Conservation (phyloP, 2,113 vertebrate species). For the Coturnix japonica region DNA sequence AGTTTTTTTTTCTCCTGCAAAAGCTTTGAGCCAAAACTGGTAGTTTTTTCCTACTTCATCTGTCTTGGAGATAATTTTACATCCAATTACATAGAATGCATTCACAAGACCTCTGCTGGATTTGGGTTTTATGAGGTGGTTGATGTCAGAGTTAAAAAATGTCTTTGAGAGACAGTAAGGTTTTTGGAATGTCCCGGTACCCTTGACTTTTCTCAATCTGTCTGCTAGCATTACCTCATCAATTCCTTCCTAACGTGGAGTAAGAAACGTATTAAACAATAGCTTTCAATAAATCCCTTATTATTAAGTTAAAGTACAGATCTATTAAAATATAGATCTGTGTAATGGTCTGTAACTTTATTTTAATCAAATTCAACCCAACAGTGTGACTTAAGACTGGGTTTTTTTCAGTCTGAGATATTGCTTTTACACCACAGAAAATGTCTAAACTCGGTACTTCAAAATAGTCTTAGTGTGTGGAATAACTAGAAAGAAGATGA, state of each 20-base stretch:
- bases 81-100: constrained; percentile 36
- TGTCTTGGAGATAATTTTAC: constrained; percentile 61
- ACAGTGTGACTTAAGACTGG: background rate
- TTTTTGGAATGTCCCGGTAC: constrained; percentile 58
- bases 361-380: background rate
- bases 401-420: background rate
- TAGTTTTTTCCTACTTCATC: constrained; percentile 59
- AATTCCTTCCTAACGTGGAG: constrained; percentile 31
- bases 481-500: background rate
- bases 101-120: constrained; percentile 52
- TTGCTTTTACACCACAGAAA: constrained; percentile 33
- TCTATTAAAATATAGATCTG: background rate
- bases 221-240: constrained; percentile 65
- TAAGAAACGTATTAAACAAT: constrained; percentile 53
- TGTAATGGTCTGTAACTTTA: background rate
- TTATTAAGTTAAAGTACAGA: constrained; percentile 24
- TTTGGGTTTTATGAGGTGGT: constrained; percentile 47
- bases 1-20: background rate
- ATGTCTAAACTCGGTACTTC: background rate
- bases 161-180: constrained; percentile 61
- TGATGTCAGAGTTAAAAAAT: constrained; percentile 71
- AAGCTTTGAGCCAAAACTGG: background rate
- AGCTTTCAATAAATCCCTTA: constrained; percentile 4
- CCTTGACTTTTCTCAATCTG: constrained; percentile 54
- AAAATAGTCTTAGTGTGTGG: background rate